Evolutionary conservation across 1,140 invertebrate genomes (phyloP), one percentile per base, ranked within the genome.

Genomic region (Ceratosolen solmsi): DNA sequence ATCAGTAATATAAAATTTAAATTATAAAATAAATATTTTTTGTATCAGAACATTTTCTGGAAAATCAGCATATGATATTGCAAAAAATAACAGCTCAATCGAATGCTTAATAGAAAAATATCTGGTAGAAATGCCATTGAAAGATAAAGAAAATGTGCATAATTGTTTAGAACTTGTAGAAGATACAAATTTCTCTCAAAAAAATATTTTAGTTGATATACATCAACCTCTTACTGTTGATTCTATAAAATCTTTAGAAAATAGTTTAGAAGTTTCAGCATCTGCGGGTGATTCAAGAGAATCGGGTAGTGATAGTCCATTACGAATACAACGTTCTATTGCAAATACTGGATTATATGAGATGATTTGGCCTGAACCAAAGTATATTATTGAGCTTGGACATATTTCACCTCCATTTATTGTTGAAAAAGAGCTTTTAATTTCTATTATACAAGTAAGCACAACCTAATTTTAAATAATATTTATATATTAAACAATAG

Each of bases 291-390:
- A 79, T 54, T 73, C 71, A 41, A 85, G 85, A 8, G 90, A 90
- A 70, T 82, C 85, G 0, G n/a, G n/a, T n/a, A 88, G 85, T 56
- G 87, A 89, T 15, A 91, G 88, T 84, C 88, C 89, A 9, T 82
- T 84, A 9, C 86, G 84, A 78, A 86, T 77, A 77, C 9, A 15
- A 33, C 56, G 38, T 41, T 74, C 70, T 54, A 27, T 78, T 13
- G 27, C 88, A n/a, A 90, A 88, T 86, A 33, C 30, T 17, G 83
- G 87, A 2, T 82, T 90, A 81, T 91, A 90, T 80, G 88, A 86
- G 82, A 86, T 94, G 30, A 86, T 95, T 22, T 95, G 94, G 94
- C 94, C 94, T 4, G 92, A 93, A 82, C 94, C 94, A 4, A 94
- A 93, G 84, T 92, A 89, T 76, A 92, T 95, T 25, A 86, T 93